Conservation (phyloP, 2,113 vertebrate species). For the Zosterops borbonicus region DNA sequence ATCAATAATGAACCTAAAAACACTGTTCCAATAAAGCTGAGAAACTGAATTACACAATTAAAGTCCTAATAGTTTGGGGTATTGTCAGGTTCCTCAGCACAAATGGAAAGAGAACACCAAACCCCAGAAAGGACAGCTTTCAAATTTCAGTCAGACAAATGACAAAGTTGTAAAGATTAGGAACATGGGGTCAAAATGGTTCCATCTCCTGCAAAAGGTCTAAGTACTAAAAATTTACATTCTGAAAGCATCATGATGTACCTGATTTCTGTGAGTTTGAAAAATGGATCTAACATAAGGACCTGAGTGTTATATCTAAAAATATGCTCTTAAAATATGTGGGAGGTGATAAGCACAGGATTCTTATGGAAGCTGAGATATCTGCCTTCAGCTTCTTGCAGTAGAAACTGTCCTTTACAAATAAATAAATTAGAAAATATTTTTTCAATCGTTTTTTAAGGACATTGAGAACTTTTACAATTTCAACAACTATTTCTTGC, state of each 20-base stretch:
- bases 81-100: not conserved
- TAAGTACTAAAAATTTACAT: slow-evolving; percentile 6
- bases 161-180: not conserved
- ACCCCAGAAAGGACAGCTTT: not conserved
- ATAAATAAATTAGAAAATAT: not conserved
- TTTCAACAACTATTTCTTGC: not conserved
- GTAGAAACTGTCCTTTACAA: not conserved
- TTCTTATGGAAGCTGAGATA: not conserved
- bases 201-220: not conserved
- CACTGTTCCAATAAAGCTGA: not conserved
- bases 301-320: not conserved
- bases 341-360: not conserved
- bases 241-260: not conserved
- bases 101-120: not conserved
- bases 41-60: not conserved
- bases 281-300: not conserved
- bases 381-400: not conserved
- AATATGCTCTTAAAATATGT: not conserved
- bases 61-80: not conserved
- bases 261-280: not conserved
- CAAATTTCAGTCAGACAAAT: not conserved
- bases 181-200: not conserved
- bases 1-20: not conserved
- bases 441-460: not conserved
- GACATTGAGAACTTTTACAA: not conserved